phyloP scores from a whole-genome alignment of 2,797 vertebrate species.

The Eremophila alpestris region DNA sequence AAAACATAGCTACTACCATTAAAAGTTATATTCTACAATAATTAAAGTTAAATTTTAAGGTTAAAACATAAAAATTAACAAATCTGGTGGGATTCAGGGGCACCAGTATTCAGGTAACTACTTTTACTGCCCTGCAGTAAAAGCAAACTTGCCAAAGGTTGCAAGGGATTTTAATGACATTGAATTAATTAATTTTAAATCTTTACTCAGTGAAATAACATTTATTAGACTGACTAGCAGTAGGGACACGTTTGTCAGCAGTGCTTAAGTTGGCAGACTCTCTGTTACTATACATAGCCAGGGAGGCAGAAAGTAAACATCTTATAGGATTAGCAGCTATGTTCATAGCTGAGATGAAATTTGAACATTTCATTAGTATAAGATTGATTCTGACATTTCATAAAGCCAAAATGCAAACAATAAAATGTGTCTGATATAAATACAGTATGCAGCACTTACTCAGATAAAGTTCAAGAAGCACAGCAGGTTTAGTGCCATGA shows the following conservation, averaged over 20 bases:
- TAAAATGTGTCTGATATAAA: slow-evolving; percentile 58
- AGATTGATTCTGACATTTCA: slow-evolving; percentile 72
- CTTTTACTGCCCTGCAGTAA: not conserved
- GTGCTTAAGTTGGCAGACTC: slow-evolving; percentile 52
- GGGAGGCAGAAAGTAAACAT: slow-evolving; percentile 44
- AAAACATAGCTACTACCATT: not conserved
- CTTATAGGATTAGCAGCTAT: slow-evolving; percentile 53
- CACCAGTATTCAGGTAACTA: not conserved
- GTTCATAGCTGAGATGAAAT: slow-evolving; percentile 63
- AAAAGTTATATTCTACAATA: not conserved
- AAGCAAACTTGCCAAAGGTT: slow-evolving; percentile 49
- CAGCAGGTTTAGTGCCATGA: slow-evolving; percentile 56
- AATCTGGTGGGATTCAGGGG: not conserved
- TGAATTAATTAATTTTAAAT: slow-evolving; percentile 64
- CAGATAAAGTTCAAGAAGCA: slow-evolving; percentile 57
- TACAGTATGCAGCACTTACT: slow-evolving; percentile 33
- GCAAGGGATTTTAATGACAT: slow-evolving; percentile 52
- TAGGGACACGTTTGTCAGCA: slow-evolving; percentile 52
- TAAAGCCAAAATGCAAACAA: slow-evolving; percentile 72
- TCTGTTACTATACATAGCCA: slow-evolving; percentile 20
- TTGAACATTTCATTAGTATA: slow-evolving; percentile 68
- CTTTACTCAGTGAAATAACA: slow-evolving; percentile 64
- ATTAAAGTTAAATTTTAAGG: not conserved
- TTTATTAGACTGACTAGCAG: slow-evolving; percentile 42
- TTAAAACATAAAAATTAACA: not conserved